Evolutionary conservation across 2,113 vertebrate species (phyloP), one percentile per base, ranked within the genome.

Genomic region (Columba janthina): DNA sequence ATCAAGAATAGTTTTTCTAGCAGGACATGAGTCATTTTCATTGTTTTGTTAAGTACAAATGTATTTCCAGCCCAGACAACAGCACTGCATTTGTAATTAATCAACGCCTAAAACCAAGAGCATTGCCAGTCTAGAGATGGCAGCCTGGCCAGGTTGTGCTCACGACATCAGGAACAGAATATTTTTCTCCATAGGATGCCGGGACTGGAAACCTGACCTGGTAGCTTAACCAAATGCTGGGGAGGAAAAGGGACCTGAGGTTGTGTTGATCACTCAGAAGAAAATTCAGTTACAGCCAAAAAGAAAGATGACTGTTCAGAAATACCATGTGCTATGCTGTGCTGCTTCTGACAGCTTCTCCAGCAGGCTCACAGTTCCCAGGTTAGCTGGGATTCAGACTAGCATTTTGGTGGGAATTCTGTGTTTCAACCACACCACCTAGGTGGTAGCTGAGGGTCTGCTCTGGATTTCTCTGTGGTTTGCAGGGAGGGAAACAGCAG

Each of bases 21-120:
- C 85, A 88, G 58, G 25, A 9, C 42, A 25, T 6, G 29, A 76
- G 29, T 73, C 12, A 26, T 58, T 92, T 79, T 79, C 72, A 42
- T 75, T 88, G 56, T 69, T 78, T 71, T 61, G 8, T 61, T 58
- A 79, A 79, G 46, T 61, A 58, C 21, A 86, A 46, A 76, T 71
- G 9, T 71, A 42, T 84, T 90, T 89, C 29, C 56, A 80, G 36
- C 57, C 57, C 76, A 87, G 64, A 78, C 60, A 92, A 15, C 48
- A 87, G 76, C n/a, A 44, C 71, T 62, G 62, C 50, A 16, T 75
- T 70, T 91, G 80, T 75, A 78, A 87, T 94, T 69, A 76, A 94
- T 94, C 94, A 91, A 10, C 78, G 81, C 36, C 89, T 65, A 22
- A 78, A 64, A 4, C 9, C 5, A 78, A 76, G 73, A 80, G 70